A percentile compares a stretch with the other conserved stretches of the same genome.
Conservation (phyloP, 2,797 vertebrate genomes). For the Ciconia nigra region DNA sequence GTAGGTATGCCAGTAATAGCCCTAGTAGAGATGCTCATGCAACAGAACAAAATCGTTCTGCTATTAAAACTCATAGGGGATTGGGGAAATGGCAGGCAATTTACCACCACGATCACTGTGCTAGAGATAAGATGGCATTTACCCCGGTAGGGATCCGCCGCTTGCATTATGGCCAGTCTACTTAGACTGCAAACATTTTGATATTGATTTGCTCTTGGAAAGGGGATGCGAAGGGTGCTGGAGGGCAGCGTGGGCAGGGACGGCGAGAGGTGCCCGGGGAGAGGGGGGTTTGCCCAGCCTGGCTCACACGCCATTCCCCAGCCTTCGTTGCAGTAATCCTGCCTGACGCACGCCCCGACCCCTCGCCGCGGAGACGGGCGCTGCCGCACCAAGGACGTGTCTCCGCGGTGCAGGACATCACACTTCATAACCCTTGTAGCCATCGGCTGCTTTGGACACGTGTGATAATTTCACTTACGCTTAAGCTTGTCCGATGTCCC, state of each 20-base stretch:
- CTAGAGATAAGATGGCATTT: not conserved
- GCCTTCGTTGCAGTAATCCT: rapidly evolving
- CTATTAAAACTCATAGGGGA: not conserved
- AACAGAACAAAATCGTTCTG: not conserved
- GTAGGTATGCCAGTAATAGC: not conserved
- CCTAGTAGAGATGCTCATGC: not conserved
- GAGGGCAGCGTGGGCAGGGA: not conserved
- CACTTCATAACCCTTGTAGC: too few relatives aligned
- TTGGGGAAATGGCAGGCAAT: not conserved
- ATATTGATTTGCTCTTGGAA: rapidly evolving
- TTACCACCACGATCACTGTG: not conserved
- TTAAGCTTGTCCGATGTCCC: not conserved
- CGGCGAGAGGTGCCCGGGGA: too few relatives aligned
- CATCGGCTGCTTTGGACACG: not conserved
- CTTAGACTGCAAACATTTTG: not conserved
- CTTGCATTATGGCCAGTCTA: rapidly evolving
- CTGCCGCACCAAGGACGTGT: not conserved
- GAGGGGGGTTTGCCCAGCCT: not conserved
- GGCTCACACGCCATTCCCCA: rapidly evolving
- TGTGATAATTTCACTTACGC: not conserved
- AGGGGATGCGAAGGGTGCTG: not conserved
- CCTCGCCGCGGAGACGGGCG: rapidly evolving
- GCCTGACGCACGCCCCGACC: not conserved
- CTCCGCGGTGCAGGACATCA: rapidly evolving
- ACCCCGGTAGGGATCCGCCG: not conserved